These are phyloP conservation scores for Chloromyia formosa DNA, from an alignment of 2,888 invertebrate species.

Conservation along the genomic window DNA sequence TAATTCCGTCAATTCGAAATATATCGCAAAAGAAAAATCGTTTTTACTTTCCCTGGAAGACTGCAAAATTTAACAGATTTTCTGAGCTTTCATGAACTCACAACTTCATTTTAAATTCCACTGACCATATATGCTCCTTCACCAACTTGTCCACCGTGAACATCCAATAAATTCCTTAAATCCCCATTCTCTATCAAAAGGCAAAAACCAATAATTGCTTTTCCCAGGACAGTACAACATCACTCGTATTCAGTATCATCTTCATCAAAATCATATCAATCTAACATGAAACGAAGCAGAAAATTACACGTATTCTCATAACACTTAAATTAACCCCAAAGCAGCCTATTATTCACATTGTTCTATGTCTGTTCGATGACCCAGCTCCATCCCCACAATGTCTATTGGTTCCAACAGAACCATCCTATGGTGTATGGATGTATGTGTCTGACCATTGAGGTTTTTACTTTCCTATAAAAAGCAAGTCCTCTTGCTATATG, in stretches of 20 bases:
- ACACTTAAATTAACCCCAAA: constrained; percentile 16
- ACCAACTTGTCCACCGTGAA: too few relatives aligned
- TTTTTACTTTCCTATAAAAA: constrained; percentile 6
- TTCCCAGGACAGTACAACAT: not conserved
- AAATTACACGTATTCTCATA: constrained; percentile 9
- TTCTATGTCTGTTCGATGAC: not conserved
- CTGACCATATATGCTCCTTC: too few relatives aligned
- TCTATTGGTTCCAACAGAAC: too few relatives aligned
- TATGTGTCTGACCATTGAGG: not conserved
- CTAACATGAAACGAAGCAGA: not conserved
- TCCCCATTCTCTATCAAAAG: not conserved
- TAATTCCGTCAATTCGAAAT: too few relatives aligned
- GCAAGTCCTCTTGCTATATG: not conserved
- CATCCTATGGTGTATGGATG: not conserved
- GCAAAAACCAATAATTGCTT: constrained; percentile 7
- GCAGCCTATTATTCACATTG: not conserved
- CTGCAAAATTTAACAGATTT: too few relatives aligned
- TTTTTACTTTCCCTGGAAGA: too few relatives aligned
- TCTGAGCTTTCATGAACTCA: too few relatives aligned
- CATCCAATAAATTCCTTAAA: too few relatives aligned
- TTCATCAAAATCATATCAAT: constrained; percentile 7
- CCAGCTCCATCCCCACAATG: not conserved
- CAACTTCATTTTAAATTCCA: too few relatives aligned
- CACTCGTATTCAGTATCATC: not conserved
- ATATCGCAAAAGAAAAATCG: too few relatives aligned